Evolutionary conservation across 2,797 vertebrate genomes (phyloP), one percentile per base, ranked within the genome.

Genomic region (Notolepis coatsorum): DNA sequence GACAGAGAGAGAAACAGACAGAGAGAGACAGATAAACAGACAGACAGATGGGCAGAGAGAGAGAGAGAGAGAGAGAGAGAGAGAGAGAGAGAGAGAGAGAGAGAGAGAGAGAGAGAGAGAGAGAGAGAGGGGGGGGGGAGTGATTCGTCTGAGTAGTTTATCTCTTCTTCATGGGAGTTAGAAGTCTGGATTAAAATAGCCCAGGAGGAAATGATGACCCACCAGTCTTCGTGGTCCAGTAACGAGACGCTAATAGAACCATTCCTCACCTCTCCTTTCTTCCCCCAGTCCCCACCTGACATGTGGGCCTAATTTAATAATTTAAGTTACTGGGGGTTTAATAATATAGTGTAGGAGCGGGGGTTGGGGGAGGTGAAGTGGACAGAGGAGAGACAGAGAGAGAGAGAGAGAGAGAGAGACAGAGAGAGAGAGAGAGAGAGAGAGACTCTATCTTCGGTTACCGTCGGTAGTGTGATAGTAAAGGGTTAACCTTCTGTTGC

Each of bases 301-400:
- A 83, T 85, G 75, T 81, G 35, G 52, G 73, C 60, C 75, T 84
- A 77, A 88, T 88, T 76, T 72, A 76, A 86, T 84, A 77, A 88
- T 88, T 76, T 72, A 76, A 86, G 73, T 62, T 79, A 65, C 59
- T 61, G 57, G 60, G 64, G 49, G 60, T 85, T 85, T 80, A 82
- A 81, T 85, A 78, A 81, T 85, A 78, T 81, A 77, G 84, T 61
- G 30, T 47, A 25, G 46, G 10, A 27, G 30, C 31, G 47, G 12
- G 28, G 45, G 43, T 15, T 35, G 69, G 68, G 31, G 27, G 17
- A 45, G n/a, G 15, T 27, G 35, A 47, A 33, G 27, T 21, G 52
- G 61, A 39, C 28, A 49, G 35, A 8, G 30, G 2, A 38, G 35
- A 38, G 21, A 33, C 7, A 24, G 50, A 38, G 21, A 23, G 33